Base-by-base conservation (phyloP, 1,140 invertebrate species). In the Stegodyphus mimosarum region DNA sequence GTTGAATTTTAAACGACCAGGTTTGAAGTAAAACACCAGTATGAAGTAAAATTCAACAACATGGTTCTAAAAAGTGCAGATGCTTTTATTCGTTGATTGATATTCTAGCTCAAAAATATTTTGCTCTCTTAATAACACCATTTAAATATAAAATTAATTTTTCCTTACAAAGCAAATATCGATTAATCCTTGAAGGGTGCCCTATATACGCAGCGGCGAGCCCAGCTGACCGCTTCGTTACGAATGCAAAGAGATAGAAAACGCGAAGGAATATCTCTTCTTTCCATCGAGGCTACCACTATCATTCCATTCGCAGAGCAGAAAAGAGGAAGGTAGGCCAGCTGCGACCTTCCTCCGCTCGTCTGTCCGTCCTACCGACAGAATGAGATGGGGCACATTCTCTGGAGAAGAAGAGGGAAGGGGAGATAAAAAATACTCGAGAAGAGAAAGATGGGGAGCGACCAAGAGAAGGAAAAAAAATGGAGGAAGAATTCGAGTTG, bases 161-260 rank as follows among this genome's bases (percentile, higher is more conserved):
- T 33, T 33, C 33, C 33, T 33, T 33, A 33, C 33, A 33, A 33
- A 33, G 33, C 33, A 33, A 33, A 33, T 33, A 33, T 33, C 15
- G 55, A 15, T 60, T 60, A 11, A 60, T 60, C 15, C 1, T 11
- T 60, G 55, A 60, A 60, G 9, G 15, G 55, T 11, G 55, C 55
- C 55, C 55, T 11, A 60, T 11, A 60, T 33, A 33, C 33, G 17
- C 1, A 67, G 64, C 64, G 13, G n/a, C 15, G 7, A 7, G 13
- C 64, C 64, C 33, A 33, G 66, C 76, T 78, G 76, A 78, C 76
- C 76, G 51, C 53, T 78, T 69, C 66, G 76, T 78, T 78, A 78
- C 55, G 76, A 78, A 78, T 78, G 63, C 76, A 50, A 69, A 50
- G 15, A 78, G 66, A 78, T 69, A 69, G 76, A 66, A 78, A 69